phyloP scores from a whole-genome alignment of 1,140 invertebrate species.

The Lepidurus arcticus region DNA sequence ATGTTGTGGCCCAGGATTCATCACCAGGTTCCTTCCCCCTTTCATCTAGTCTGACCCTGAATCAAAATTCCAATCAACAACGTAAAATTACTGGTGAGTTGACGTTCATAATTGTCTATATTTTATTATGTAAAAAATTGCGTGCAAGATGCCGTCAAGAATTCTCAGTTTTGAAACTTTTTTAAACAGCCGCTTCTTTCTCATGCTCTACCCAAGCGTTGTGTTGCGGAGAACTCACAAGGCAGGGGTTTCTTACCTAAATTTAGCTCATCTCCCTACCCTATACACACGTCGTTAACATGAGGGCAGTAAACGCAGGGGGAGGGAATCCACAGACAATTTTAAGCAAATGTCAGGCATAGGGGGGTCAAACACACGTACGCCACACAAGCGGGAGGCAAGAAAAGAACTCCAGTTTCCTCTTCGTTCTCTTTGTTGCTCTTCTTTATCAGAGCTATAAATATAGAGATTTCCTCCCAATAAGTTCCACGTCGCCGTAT shows the following conservation, averaged over 20 bases:
- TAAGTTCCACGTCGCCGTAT: too few species aligned
- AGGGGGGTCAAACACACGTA: slow-evolving; percentile 1
- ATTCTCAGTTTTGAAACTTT: too few species aligned
- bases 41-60: slow-evolving; percentile 14
- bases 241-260: neutral
- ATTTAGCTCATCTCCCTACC: slow-evolving; percentile 3
- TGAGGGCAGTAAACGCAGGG: slow-evolving; percentile 6
- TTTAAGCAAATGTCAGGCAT: neutral
- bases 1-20: neutral
- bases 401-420: neutral
- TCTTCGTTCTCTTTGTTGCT: neutral
- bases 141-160: too few species aligned
- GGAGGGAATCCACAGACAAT: neutral
- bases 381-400: slow-evolving; percentile 3
- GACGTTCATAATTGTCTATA: neutral
- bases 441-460: neutral
- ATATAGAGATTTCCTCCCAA: too few species aligned
- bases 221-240: neutral
- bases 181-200: too few species aligned
- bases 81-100: slow-evolving; percentile 3
- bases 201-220: too few species aligned
- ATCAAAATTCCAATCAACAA: neutral
- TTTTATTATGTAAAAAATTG: too few species aligned
- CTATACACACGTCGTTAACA: slow-evolving; percentile 7
- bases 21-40: neutral